phyloP scores from a whole-genome alignment of 1,140 invertebrate species.

The Diploscapter pachys region DNA sequence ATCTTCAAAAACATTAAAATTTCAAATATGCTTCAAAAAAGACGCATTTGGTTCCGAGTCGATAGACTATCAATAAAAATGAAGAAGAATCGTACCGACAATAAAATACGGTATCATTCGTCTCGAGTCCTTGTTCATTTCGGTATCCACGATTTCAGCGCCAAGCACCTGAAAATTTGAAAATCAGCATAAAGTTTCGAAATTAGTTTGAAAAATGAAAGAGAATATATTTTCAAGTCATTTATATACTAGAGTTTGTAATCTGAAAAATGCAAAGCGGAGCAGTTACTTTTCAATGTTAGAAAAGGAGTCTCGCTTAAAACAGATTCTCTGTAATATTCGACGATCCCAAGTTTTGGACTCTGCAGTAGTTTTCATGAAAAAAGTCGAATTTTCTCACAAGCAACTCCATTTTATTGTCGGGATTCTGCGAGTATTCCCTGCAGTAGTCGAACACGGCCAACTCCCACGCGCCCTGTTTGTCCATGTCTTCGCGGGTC shows the following conservation, averaged over 20 bases:
- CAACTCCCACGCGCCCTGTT: conserved; percentile 35
- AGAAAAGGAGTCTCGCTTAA: neutral
- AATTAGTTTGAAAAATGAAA: conserved; percentile 31
- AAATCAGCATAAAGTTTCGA: conserved; percentile 7
- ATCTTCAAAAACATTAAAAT: too few species aligned
- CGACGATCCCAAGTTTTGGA: neutral
- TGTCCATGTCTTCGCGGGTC: conserved; percentile 22
- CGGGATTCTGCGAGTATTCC: conserved; percentile 12
- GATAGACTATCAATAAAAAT: conserved; percentile 15
- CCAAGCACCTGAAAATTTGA: conserved; percentile 15
- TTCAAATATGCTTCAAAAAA: neutral
- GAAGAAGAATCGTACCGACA: conserved; percentile 43
- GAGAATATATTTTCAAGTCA: conserved; percentile 18
- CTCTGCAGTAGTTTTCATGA: neutral
- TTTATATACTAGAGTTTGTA: neutral
- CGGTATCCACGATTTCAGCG: conserved; percentile 46
- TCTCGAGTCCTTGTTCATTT: conserved; percentile 54
- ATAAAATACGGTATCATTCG: conserved; percentile 51
- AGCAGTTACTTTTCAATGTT: conserved; percentile 11
- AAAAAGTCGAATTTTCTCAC: conserved; percentile 23
- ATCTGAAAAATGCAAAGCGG: neutral
- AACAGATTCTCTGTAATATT: neutral
- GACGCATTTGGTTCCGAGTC: neutral
- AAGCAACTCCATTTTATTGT: conserved; percentile 36
- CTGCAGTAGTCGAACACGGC: conserved; percentile 38